phyloP scores from a whole-genome alignment of 2,113 vertebrate species.

The Macroglossus sobrinus region DNA sequence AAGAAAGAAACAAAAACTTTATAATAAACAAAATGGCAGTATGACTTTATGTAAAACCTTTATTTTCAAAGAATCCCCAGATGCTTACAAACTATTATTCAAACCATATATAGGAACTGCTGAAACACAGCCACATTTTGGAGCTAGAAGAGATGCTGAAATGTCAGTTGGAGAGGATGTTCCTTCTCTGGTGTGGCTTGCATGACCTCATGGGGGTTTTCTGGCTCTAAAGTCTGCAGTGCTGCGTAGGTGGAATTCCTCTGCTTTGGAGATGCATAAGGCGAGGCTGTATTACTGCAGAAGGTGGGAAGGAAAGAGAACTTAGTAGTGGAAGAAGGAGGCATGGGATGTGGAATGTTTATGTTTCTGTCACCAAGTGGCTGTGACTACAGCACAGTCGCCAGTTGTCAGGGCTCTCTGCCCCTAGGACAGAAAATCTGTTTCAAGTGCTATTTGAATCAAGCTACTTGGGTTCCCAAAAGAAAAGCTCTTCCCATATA shows the following conservation, averaged over 20 bases:
- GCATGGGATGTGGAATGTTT: background rate
- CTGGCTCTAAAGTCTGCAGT: constrained; percentile 14
- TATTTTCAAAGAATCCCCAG: constrained; percentile 60
- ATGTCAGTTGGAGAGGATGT: background rate
- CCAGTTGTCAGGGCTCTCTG: background rate
- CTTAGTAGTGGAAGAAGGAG: constrained; percentile 17
- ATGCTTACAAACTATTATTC: constrained; percentile 63
- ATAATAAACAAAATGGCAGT: constrained; percentile 59
- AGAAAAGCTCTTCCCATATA: background rate
- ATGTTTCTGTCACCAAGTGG: background rate
- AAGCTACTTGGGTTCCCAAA: background rate
- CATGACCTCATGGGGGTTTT: constrained; percentile 24
- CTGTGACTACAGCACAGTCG: background rate
- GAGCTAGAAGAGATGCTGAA: constrained; percentile 33
- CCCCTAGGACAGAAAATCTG: background rate
- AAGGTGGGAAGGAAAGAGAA: background rate
- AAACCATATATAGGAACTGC: constrained; percentile 29
- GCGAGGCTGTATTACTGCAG: background rate
- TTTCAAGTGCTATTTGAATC: background rate
- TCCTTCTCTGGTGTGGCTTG: constrained; percentile 1
- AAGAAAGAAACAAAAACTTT: background rate
- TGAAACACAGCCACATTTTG: background rate
- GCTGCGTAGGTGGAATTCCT: constrained; percentile 46
- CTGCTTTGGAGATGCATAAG: background rate
- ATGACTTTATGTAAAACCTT: constrained; percentile 52